A percentile compares a stretch with the other conserved stretches of the same genome.
Conservation (phyloP, 2,797 vertebrate species). For the Danio albolineatus region DNA sequence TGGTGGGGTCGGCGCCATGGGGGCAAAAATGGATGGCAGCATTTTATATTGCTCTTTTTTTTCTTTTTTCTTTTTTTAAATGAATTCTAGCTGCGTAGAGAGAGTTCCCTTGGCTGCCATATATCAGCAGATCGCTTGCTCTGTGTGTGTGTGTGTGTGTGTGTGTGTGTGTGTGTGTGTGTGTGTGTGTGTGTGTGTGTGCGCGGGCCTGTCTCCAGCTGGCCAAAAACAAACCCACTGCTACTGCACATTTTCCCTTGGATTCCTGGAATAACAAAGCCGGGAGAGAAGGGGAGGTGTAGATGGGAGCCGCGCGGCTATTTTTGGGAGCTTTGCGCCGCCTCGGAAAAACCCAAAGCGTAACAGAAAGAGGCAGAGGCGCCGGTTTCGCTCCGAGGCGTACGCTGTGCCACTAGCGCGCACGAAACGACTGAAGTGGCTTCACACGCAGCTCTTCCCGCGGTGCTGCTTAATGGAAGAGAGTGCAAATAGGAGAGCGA, state of each 20-base stretch:
- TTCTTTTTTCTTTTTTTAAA: neutral
- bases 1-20: slow-evolving; percentile 18
- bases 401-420: slow-evolving; percentile 45
- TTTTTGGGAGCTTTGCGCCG: slow-evolving; percentile 59
- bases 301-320: slow-evolving; percentile 36
- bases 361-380: slow-evolving; percentile 35
- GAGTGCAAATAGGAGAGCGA: slow-evolving; percentile 60
- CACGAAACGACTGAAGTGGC: slow-evolving; percentile 58
- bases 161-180: slow-evolving; percentile 17
- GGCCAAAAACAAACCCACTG: slow-evolving; percentile 44
- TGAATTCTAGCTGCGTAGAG: slow-evolving; percentile 38
- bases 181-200: neutral
- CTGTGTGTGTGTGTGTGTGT: neutral
- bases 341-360: slow-evolving; percentile 58
- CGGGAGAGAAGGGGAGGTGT: slow-evolving; percentile 18
- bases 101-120: slow-evolving; percentile 41
- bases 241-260: slow-evolving; percentile 51
- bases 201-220: slow-evolving; percentile 48
- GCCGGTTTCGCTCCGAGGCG: slow-evolving; percentile 51
- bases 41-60: slow-evolving; percentile 33
- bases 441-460: slow-evolving; percentile 29
- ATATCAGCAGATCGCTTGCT: slow-evolving; percentile 26
- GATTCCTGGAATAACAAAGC: slow-evolving; percentile 61
- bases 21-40: slow-evolving; percentile 24
- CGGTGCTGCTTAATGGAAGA: slow-evolving; percentile 58